phyloP scores from a whole-genome alignment of 2,797 vertebrate species.

The Malacoctenus gilli region DNA sequence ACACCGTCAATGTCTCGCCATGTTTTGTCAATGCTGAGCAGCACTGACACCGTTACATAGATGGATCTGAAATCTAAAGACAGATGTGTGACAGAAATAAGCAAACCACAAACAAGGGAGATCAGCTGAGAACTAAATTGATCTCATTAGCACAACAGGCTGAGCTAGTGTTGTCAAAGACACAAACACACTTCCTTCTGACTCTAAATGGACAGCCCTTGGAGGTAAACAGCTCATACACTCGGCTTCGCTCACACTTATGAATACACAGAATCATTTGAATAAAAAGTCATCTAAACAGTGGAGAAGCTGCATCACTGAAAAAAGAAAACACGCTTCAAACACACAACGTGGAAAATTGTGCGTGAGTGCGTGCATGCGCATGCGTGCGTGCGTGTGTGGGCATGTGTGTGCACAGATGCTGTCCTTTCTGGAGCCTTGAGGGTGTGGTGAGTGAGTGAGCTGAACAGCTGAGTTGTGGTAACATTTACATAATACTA shows the following conservation, averaged over 20 bases:
- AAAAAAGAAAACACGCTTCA: slow-evolving; percentile 16
- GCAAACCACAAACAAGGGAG: slow-evolving; percentile 10
- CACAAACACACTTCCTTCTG: slow-evolving; percentile 13
- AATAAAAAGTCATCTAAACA: slow-evolving; percentile 9
- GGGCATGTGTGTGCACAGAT: slow-evolving; percentile 20
- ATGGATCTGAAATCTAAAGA: slow-evolving; percentile 19
- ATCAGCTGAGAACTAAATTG: no score
- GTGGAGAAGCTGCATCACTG: background rate
- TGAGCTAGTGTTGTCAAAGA: background rate
- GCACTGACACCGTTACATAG: background rate
- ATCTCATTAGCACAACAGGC: background rate
- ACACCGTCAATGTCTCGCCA: no score
- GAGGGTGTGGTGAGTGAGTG: slow-evolving; percentile 24
- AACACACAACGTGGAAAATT: slow-evolving; percentile 16
- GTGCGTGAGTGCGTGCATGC: slow-evolving; percentile 16
- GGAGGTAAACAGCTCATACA: slow-evolving; percentile 37
- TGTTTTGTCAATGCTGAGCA: no score
- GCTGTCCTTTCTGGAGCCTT: slow-evolving; percentile 28
- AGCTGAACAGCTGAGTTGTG: slow-evolving; percentile 40
- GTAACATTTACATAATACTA: slow-evolving; percentile 47
- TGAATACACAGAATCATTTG: slow-evolving; percentile 24
- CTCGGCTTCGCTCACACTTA: background rate
- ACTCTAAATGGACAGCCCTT: slow-evolving; percentile 44
- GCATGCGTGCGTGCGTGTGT: slow-evolving; percentile 3
- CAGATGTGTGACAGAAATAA: background rate